Evolutionary conservation across 2,797 vertebrate genomes (phyloP).

Genomic region (Ceryle rudis): DNA sequence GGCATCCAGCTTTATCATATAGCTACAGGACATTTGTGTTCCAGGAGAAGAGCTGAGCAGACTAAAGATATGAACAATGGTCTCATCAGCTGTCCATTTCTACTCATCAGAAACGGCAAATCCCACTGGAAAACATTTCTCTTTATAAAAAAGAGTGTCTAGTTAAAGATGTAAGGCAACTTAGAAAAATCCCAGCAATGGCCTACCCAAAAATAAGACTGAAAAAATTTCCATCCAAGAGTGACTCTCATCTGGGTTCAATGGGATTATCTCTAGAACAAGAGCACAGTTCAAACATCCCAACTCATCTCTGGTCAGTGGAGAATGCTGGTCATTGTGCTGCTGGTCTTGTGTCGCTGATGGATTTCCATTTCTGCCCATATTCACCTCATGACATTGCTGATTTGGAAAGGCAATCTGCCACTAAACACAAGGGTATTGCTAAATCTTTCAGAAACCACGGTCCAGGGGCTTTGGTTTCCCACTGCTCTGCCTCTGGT

Average conservation of each 20-base stretch:
- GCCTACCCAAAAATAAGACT: background rate
- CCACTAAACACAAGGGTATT: background rate
- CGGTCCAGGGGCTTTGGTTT: background rate
- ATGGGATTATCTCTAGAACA: background rate
- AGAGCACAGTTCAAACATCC: background rate
- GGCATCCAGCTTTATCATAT: background rate
- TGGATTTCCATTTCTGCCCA: background rate
- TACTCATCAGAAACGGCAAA: background rate
- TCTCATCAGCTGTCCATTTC: background rate
- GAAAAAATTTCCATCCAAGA: background rate
- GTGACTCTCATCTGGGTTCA: background rate
- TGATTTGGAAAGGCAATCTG: background rate
- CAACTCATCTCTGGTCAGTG: rapidly evolving
- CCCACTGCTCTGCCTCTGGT: background rate
- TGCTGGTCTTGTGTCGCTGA: background rate
- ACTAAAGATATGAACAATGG: background rate
- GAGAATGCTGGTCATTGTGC: background rate
- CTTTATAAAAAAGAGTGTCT: background rate
- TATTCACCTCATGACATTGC: background rate
- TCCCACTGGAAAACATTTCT: background rate
- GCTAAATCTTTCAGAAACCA: background rate
- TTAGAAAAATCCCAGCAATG: background rate
- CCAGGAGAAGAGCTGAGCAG: background rate
- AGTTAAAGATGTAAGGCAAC: background rate
- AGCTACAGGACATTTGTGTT: constrained; percentile 22